A percentile compares a stretch with the other conserved stretches of the same genome.
Evolutionary conservation across 1,140 invertebrate species (phyloP).

Genomic region (Antheraea pernyi): DNA sequence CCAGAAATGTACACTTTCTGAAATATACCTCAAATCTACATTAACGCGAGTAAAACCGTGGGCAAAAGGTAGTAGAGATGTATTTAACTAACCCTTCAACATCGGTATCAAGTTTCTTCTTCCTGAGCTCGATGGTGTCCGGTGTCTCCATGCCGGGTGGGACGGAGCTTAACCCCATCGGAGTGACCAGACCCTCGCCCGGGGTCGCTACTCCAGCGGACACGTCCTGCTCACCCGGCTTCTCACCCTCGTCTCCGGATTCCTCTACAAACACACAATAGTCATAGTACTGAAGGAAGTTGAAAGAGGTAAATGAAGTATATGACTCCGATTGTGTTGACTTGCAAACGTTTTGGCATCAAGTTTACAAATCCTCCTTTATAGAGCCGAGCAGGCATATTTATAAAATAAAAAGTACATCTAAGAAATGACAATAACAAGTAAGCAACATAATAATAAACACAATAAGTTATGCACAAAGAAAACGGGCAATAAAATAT

Average conservation of each 20-base stretch:
- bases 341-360: too few species aligned
- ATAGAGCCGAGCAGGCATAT: too few species aligned
- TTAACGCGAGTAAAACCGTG: too few species aligned
- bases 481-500: too few species aligned
- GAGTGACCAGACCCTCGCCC: slow-evolving; percentile 95
- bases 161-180: slow-evolving; percentile 96
- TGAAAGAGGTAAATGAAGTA: background rate
- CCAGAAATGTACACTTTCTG: too few species aligned
- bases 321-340: too few species aligned
- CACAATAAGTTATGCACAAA: too few species aligned
- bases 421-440: too few species aligned
- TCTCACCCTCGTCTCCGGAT: slow-evolving; percentile 78
- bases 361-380: too few species aligned
- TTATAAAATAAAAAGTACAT: too few species aligned
- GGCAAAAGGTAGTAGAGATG: background rate
- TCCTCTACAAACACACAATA: slow-evolving; percentile 39
- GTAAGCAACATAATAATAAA: too few species aligned
- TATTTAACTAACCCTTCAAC: slow-evolving; percentile 89
- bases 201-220: slow-evolving; percentile 87
- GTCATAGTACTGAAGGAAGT: background rate
- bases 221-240: slow-evolving; percentile 83
- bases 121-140: slow-evolving; percentile 98
- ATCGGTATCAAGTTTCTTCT: slow-evolving; percentile 97
- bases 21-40: too few species aligned
- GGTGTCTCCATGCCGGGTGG: slow-evolving; percentile 98